Conservation (phyloP, 2,797 vertebrate genomes). For the Neosilurus mollespiculum region DNA sequence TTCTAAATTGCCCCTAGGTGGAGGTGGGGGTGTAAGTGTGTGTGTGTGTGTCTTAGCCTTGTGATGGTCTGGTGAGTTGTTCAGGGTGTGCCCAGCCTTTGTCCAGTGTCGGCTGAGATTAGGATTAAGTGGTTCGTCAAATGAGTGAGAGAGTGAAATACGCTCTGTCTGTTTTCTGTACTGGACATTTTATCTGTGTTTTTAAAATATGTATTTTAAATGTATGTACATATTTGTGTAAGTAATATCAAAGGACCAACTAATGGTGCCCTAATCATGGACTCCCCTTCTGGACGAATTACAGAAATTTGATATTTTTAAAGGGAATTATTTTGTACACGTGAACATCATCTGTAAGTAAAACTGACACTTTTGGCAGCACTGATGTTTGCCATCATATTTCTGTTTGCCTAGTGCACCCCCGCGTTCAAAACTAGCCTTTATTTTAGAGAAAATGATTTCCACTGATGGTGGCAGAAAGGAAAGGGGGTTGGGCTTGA, state of each 20-base stretch:
- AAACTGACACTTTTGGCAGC: neutral
- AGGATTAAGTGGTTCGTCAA: too few species aligned
- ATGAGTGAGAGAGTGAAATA: too few species aligned
- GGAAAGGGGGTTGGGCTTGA: conserved; percentile 50
- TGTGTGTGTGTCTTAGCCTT: too few species aligned
- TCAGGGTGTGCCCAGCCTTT: too few species aligned
- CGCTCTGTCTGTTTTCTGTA: too few species aligned
- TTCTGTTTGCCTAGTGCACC: neutral
- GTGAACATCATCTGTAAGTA: neutral
- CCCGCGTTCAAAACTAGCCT: neutral
- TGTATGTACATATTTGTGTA: neutral
- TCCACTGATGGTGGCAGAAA: neutral
- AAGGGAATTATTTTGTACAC: neutral
- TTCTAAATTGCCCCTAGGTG: too few species aligned
- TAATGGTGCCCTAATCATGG: neutral
- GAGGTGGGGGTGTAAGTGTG: too few species aligned
- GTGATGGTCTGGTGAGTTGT: too few species aligned
- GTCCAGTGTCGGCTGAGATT: too few species aligned
- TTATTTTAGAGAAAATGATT: conserved; percentile 6
- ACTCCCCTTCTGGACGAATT: neutral
- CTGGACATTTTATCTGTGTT: neutral
- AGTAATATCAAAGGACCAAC: neutral
- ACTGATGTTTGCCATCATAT: neutral
- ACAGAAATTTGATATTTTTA: neutral
- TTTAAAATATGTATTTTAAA: neutral